Conservation (phyloP, 2,113 vertebrate species). For the Triplophysa tibetana region DNA sequence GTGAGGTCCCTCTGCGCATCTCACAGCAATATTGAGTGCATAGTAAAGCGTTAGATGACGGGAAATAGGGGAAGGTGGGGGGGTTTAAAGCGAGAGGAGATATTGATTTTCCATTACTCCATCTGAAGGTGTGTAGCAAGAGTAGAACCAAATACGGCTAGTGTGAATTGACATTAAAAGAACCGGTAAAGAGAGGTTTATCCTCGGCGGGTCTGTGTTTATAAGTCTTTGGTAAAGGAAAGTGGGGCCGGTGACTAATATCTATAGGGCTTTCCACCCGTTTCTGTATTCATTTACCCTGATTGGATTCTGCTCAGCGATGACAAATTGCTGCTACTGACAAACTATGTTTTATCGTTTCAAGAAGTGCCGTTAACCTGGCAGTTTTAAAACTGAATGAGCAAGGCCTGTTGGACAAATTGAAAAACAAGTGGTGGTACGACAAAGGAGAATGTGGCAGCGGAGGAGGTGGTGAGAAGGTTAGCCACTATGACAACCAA, state of each 20-base stretch:
- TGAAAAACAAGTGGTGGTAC: slow-evolving; percentile 99
- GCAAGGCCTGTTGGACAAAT: slow-evolving; percentile 99
- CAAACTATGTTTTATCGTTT: slow-evolving; percentile 99
- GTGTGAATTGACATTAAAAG: slow-evolving; percentile 36
- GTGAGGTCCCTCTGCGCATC: slow-evolving; percentile 44
- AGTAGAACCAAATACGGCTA: slow-evolving; percentile 29
- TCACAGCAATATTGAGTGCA: slow-evolving; percentile 54
- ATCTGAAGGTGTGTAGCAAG: slow-evolving; percentile 42
- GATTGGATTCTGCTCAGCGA: slow-evolving; percentile 72
- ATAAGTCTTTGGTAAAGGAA: slow-evolving; percentile 26
- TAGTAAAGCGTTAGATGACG: slow-evolving; percentile 29
- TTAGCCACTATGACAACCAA: slow-evolving; percentile 98
- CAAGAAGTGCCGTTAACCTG: slow-evolving; percentile 99
- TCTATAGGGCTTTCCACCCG: slow-evolving; percentile 46
- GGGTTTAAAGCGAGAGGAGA: slow-evolving; percentile 3
- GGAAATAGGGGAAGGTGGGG: slow-evolving; percentile 21
- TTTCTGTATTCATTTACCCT: slow-evolving; percentile 40
- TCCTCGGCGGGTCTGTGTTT: slow-evolving; percentile 35
- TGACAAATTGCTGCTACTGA: slow-evolving; percentile 75
- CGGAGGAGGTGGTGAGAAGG: slow-evolving; percentile 99
- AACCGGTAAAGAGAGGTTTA: slow-evolving; percentile 51
- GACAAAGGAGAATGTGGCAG: slow-evolving; percentile 99
- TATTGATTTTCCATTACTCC: slow-evolving; percentile 49
- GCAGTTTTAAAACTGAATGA: slow-evolving; percentile 99
- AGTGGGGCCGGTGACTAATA: slow-evolving; percentile 24